These are phyloP conservation scores for Leptinotarsa haldemani DNA, from an alignment of 2,888 invertebrate species.

Conservation along the genomic window DNA sequence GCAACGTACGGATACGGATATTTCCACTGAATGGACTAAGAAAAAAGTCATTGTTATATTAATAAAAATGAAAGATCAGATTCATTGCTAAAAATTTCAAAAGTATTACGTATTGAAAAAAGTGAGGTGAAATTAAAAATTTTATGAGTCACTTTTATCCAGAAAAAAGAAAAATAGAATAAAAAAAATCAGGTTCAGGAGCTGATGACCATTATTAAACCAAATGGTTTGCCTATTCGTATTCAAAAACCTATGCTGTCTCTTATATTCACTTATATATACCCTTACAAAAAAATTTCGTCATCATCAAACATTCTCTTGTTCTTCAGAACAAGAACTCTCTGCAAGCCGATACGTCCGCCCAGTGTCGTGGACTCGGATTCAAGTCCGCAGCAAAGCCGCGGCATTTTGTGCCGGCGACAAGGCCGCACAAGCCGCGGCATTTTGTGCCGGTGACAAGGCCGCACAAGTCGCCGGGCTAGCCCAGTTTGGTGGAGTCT, in stretches of 20 bases:
- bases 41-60: slow-evolving; percentile 1
- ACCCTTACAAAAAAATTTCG: slow-evolving; percentile 21
- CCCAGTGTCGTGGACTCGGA: slow-evolving; percentile 20
- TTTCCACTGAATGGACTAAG: slow-evolving; percentile 9
- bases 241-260: too few relatives aligned
- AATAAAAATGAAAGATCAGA: slow-evolving; percentile 16
- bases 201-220: too few relatives aligned
- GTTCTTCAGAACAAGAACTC: not conserved
- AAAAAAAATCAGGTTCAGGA: too few relatives aligned
- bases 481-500: slow-evolving; percentile 15
- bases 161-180: too few relatives aligned
- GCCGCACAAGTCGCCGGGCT: not conserved
- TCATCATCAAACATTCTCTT: slow-evolving; percentile 16
- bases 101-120: not conserved
- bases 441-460: slow-evolving; percentile 18
- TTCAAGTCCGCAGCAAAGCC: slow-evolving; percentile 11
- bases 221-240: too few relatives aligned
- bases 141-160: too few relatives aligned
- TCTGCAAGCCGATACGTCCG: slow-evolving; percentile 19
- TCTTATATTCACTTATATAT: not conserved
- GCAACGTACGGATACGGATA: slow-evolving; percentile 12
- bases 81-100: slow-evolving; percentile 6
- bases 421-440: not conserved
- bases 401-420: slow-evolving; percentile 21
- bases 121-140: not conserved